Evolutionary conservation across 2,113 vertebrate genomes (phyloP).

Genomic region (Notiomystis cincta): DNA sequence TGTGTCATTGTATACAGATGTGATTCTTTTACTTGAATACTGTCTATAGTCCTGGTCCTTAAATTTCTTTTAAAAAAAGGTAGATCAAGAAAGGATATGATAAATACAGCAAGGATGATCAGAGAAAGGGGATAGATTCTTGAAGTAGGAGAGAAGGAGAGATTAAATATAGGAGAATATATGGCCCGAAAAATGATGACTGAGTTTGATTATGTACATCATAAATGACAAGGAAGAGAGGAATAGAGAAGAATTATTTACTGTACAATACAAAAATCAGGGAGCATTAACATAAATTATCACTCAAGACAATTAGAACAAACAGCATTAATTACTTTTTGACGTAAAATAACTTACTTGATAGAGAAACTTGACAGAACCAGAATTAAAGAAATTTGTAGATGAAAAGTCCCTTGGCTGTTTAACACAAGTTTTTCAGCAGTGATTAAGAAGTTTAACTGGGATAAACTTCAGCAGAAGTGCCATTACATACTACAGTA

Average conservation of each 20-base stretch:
- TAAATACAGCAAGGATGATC: background rate
- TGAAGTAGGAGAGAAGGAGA: background rate
- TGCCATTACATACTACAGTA: background rate
- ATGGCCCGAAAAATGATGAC: background rate
- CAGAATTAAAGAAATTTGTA: background rate
- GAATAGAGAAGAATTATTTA: background rate
- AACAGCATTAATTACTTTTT: background rate
- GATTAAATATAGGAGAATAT: background rate
- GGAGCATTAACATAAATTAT: background rate
- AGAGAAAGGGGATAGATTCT: background rate
- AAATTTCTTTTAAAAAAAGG: background rate
- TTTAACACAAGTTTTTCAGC: background rate
- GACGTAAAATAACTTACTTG: background rate
- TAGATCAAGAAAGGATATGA: background rate
- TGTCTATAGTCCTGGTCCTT: background rate
- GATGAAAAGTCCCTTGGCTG: background rate
- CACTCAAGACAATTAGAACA: background rate
- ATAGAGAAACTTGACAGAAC: background rate
- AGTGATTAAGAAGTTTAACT: background rate
- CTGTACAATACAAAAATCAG: background rate
- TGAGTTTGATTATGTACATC: background rate
- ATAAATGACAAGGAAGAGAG: background rate
- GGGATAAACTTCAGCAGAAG: background rate
- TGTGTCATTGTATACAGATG: background rate
- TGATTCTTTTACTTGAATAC: background rate